Conservation (phyloP, 2,797 vertebrate genomes). For the Xenopus petersii region DNA sequence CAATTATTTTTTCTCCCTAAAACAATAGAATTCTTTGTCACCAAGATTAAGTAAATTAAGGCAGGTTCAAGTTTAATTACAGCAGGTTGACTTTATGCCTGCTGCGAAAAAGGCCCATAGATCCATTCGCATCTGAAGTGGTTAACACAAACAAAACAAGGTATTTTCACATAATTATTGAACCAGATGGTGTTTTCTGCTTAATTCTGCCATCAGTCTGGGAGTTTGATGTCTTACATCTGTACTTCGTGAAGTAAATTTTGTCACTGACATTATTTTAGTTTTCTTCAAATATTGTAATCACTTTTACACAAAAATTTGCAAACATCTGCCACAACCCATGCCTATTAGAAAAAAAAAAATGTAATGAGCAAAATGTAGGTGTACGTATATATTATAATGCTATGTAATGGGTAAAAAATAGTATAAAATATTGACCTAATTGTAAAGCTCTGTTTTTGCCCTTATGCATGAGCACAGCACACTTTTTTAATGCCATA, state of each 20-base stretch:
- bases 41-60: conserved; percentile 72
- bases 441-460: no score
- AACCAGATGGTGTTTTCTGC: conserved; percentile 90
- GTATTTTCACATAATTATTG: conserved; percentile 79
- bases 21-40: conserved; percentile 72
- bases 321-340: conserved; percentile 74
- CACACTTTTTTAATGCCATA: no score
- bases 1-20: conserved; percentile 65
- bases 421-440: no score
- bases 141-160: conserved; percentile 73
- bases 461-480: no score
- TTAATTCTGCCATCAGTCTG: conserved; percentile 82
- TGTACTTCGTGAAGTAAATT: conserved; percentile 79
- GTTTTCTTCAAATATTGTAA: conserved; percentile 79
- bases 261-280: conserved; percentile 75
- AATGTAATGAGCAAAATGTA: no score
- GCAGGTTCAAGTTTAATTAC: not conserved
- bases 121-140: conserved; percentile 46
- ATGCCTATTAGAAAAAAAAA: conserved; percentile 57
- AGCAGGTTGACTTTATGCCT: not conserved
- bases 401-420: no score
- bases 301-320: conserved; percentile 74
- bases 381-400: no score
- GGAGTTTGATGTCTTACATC: conserved; percentile 82
- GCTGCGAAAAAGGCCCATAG: not conserved